Evolutionary conservation across 37 sponge, comb jelly and placozoan genomes (phyloP).

Genomic region (Diacarnus erythraeanus): DNA sequence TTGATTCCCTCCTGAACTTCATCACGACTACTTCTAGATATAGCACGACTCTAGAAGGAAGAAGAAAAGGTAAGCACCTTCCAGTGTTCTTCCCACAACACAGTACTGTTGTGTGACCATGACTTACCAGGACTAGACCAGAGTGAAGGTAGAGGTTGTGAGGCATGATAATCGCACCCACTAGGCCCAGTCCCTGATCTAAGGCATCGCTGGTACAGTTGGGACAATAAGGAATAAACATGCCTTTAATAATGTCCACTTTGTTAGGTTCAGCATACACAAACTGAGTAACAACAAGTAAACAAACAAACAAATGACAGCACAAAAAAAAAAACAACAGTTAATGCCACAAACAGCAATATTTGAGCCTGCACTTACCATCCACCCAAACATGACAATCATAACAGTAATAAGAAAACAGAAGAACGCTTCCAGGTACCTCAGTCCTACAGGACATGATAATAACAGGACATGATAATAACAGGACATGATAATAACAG

Average conservation of each 20-base stretch:
- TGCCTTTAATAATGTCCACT: slow-evolving; percentile 64
- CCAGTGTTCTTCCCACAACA: background rate
- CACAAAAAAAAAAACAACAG: background rate
- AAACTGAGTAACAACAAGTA: slow-evolving; percentile 38
- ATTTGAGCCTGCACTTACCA: slow-evolving; percentile 76
- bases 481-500: background rate
- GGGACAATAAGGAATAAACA: slow-evolving; percentile 59
- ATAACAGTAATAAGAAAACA: slow-evolving; percentile 82
- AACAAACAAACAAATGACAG: too few species aligned
- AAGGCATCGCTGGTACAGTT: slow-evolving; percentile 40
- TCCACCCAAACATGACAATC: slow-evolving; percentile 91
- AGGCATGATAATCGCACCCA: slow-evolving; percentile 97
- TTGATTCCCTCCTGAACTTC: slow-evolving; percentile 80
- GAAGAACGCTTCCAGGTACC: slow-evolving; percentile 90
- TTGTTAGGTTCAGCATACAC: slow-evolving; percentile 50
- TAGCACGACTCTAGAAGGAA: slow-evolving; percentile 48
- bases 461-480: background rate
- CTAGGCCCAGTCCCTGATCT: slow-evolving; percentile 75
- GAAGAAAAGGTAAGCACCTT: too few species aligned
- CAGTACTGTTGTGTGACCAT: background rate
- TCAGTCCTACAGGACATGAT: slow-evolving; percentile 62
- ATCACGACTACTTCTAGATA: slow-evolving; percentile 39
- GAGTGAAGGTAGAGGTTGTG: slow-evolving; percentile 97
- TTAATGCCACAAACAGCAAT: background rate
- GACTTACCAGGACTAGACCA: slow-evolving; percentile 80